Percentiles rank a stretch among this genome's conserved stretches.
phyloP scores from a whole-genome alignment of 2,797 vertebrate genomes.

The Sandelia bainsii region DNA sequence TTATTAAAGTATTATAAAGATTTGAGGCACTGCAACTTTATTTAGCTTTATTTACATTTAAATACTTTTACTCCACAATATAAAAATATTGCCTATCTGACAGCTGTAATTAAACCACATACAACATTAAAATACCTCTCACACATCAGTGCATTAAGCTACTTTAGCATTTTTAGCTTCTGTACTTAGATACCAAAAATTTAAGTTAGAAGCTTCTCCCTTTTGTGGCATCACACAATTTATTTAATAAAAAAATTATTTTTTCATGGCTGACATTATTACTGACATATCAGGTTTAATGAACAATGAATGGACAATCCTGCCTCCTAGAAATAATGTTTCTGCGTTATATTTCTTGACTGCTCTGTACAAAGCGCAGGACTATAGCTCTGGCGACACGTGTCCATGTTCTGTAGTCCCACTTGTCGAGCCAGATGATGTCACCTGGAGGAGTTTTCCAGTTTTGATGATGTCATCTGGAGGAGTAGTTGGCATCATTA shows the following conservation, averaged over 20 bases:
- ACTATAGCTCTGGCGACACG: too few relatives aligned
- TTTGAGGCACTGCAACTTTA: conserved; percentile 2
- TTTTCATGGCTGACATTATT: neutral
- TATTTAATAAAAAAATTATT: neutral
- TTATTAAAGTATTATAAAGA: neutral
- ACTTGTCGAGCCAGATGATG: too few relatives aligned
- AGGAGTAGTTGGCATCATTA: too few relatives aligned
- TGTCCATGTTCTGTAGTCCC: too few relatives aligned
- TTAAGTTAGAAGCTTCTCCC: neutral
- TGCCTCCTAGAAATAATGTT: neutral
- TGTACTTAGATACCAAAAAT: conserved; percentile 16
- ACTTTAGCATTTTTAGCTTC: conserved; percentile 17
- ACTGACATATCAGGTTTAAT: conserved; percentile 9
- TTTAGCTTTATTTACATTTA: conserved; percentile 22
- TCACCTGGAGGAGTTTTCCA: too few relatives aligned
- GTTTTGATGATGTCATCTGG: too few relatives aligned
- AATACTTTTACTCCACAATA: neutral
- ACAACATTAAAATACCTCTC: conserved; percentile 57
- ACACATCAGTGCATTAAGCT: conserved; percentile 43
- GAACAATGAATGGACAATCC: neutral
- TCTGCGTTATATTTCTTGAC: too few relatives aligned
- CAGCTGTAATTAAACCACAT: conserved; percentile 27
- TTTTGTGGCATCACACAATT: neutral
- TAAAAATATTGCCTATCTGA: conserved; percentile 23
- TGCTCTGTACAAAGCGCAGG: too few relatives aligned